phyloP scores from a whole-genome alignment of 2,888 invertebrate genomes.

The Lochmaea crataegi region DNA sequence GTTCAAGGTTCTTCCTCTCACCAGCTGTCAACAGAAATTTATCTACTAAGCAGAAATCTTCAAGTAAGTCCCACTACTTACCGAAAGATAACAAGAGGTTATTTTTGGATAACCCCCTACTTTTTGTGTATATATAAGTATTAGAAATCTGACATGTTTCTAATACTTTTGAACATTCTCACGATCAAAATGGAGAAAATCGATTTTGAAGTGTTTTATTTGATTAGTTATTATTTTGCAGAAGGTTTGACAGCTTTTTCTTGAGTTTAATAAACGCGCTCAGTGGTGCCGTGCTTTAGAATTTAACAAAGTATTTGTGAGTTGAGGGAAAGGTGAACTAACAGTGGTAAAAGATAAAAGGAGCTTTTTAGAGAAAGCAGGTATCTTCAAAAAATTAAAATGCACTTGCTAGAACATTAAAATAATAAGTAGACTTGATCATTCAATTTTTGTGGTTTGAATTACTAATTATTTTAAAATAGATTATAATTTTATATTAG shows the following conservation, averaged over 20 bases:
- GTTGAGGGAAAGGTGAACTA: constrained; percentile 7
- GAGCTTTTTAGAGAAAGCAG: background rate
- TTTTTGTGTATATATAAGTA: constrained; percentile 24
- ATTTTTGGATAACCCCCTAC: constrained; percentile 21
- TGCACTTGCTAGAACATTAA: background rate
- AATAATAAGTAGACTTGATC: too few relatives aligned
- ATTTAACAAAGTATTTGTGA: constrained; percentile 1
- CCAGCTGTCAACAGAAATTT: constrained; percentile 39
- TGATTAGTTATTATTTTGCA: constrained; percentile 29
- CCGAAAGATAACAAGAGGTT: constrained; percentile 23
- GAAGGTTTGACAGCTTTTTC: constrained; percentile 39
- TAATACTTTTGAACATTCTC: constrained; percentile 5
- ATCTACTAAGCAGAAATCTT: constrained; percentile 42
- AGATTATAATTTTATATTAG: too few relatives aligned
- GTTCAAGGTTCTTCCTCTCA: constrained; percentile 35
- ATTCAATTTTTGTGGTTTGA: too few relatives aligned
- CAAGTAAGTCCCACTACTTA: constrained; percentile 44
- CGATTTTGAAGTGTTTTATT: constrained; percentile 34
- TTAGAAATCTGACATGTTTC: constrained; percentile 12
- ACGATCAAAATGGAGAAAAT: constrained; percentile 33
- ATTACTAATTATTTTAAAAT: too few relatives aligned
- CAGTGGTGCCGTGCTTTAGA: constrained; percentile 2
- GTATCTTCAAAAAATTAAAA: too few relatives aligned
- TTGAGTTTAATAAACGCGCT: constrained; percentile 10
- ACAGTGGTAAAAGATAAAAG: too few relatives aligned